Evolutionary conservation across 2,113 vertebrate genomes (phyloP), one percentile per base, ranked within the genome.

Genomic region (Phylloscopus whistleri): DNA sequence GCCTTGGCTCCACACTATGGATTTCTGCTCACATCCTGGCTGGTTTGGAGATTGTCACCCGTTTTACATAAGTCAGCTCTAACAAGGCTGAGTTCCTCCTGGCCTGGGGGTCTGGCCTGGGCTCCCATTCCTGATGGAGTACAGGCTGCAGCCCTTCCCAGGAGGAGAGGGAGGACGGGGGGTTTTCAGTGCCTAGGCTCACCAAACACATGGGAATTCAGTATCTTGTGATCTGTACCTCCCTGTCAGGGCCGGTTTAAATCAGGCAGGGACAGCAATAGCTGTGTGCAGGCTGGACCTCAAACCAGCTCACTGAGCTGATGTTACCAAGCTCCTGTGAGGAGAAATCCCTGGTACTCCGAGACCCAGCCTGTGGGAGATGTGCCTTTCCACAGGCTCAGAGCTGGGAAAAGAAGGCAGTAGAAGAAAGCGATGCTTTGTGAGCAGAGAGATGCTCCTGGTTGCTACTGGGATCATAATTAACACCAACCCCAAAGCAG

Each of bases 71-170:
- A 72, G 14, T 35, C 73, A 62, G 21, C 7, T 58, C 37, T 48
- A 48, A 52, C 3, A 1, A 84, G 76, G 22, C 24, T 0, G 0
- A 48, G n/a, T 2, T 93, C 28, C 10, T 56, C 63, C 27, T 9
- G 12, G 16, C 3, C 28, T 30, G 8, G 3, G 11, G 26, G 17
- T 73, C 44, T 15, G 4, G 14, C 49, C 37, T 53, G 37, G 52
- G 16, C 23, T 75, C 52, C 69, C 37, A 11, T 20, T 68, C 14
- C 56, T 1, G 0, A 14, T 1, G 11, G 41, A 53, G 9, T 2
- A 2, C 24, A 24, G 9, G 48, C 55, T 56, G 30, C 44, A 63
- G 63, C 22, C 23, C 69, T 69, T 56, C 35, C 76, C 27, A 19
- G n/a, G 6, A 46, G 53, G 24, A 11, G 8, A 20, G 11, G 10